Conservation (phyloP, 2,888 invertebrate species). For the Anaspis maculata region DNA sequence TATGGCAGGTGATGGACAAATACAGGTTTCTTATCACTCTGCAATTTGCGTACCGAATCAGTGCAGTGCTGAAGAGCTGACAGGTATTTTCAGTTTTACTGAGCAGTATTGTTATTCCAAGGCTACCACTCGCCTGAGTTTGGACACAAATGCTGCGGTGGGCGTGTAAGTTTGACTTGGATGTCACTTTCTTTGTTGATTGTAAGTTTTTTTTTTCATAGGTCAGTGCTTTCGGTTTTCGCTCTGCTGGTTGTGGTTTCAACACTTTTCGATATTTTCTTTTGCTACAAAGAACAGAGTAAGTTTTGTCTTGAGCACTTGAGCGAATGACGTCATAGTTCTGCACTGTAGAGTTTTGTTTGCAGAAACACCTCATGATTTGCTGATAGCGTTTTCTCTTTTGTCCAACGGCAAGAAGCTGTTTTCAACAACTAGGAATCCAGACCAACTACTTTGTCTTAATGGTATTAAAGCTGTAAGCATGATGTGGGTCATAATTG, state of each 20-base stretch:
- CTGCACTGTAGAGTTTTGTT: no score
- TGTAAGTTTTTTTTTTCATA: neutral
- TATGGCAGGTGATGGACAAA: neutral
- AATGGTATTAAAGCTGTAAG: neutral
- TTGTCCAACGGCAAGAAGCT: neutral
- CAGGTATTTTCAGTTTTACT: neutral
- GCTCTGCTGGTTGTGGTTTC: neutral
- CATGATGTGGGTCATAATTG: conserved; percentile 1
- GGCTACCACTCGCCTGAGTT: neutral
- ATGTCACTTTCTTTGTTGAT: neutral
- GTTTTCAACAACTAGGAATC: neutral
- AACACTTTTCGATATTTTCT: neutral
- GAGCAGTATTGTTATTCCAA: neutral
- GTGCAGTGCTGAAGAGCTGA: neutral
- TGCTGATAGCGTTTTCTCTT: conserved; percentile 1
- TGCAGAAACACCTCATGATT: no score
- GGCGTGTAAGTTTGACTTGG: neutral
- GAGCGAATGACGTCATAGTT: no score
- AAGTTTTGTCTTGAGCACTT: no score
- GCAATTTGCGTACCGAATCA: neutral
- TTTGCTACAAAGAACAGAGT: neutral
- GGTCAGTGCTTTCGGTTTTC: neutral
- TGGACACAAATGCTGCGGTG: neutral
- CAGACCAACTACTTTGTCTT: neutral
- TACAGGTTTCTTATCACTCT: neutral